Evolutionary conservation across 2,797 vertebrate genomes (phyloP), one percentile per base, ranked within the genome.

Genomic region (Nasua narica): DNA sequence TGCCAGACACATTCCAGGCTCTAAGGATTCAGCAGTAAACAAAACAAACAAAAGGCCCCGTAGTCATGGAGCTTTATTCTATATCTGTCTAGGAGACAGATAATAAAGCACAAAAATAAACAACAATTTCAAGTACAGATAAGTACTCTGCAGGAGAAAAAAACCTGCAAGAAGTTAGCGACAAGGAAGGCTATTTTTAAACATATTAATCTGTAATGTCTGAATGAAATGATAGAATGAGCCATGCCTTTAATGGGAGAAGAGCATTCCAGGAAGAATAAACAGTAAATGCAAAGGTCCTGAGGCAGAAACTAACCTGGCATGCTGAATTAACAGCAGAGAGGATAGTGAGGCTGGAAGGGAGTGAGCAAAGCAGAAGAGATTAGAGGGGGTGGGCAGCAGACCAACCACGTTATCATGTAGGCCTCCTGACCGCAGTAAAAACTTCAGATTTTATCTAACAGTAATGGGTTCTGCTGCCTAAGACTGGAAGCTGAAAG

Each of bases 121-220:
- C n/a, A 58, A 82, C 15, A 81, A 87, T 52, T 92, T 95, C 87
- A 95, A 95, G 83, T 92, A 82, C 46, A 82, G 43, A 35, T 84
- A 84, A 90, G 48, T 56, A 52, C 52, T 12, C 32, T 7, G 14
- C 7, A 37, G 21, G 52, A 8, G 46, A 40, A 76, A 87, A 85
- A 65, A 69, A 35, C 60, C 48, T 74, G 21, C 27, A 74, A 95
- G 40, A 92, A 74, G 58, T 84, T 40, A 84, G 74, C 78, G 29
- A 91, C 27, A 21, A 58, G 58, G 29, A 77, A 74, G 43, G 46
- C 46, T 77, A 72, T 58, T 94, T 95, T 94, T 35, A 93, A 93
- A 91, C 69, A 58, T 86, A 58, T 88, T 74, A 89, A 70, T 37
- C 32, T 40, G 54, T 92, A 74, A 86, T 72, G 48, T 52, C 37